These are phyloP conservation scores for Macroglossus sobrinus DNA, from an alignment of 2,113 vertebrate genomes.

Conservation along the genomic window DNA sequence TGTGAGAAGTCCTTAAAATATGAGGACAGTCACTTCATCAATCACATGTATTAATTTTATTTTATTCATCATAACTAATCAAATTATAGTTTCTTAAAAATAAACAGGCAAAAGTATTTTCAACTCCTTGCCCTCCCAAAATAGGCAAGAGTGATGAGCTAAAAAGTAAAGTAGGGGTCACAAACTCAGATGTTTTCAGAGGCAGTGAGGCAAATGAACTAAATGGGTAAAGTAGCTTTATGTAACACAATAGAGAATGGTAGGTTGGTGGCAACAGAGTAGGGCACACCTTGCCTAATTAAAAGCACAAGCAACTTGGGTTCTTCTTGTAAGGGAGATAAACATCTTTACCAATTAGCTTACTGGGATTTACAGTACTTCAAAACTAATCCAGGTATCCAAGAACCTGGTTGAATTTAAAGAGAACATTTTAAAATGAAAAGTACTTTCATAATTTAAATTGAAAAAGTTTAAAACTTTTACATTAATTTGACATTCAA, in stretches of 20 bases:
- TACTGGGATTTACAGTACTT: not conserved
- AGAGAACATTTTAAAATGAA: slow-evolving; percentile 7
- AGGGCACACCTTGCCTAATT: not conserved
- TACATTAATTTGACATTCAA: not conserved
- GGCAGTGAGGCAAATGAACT: not conserved
- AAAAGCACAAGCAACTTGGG: not conserved
- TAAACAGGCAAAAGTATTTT: slow-evolving; percentile 1
- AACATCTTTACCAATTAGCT: not conserved
- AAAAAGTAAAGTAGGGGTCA: not conserved
- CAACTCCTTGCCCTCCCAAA: not conserved
- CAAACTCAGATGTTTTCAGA: not conserved
- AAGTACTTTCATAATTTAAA: slow-evolving; percentile 25
- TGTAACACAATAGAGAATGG: not conserved
- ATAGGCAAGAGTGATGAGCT: not conserved
- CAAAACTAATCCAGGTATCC: not conserved
- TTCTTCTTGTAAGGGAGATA: not conserved
- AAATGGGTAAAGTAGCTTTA: not conserved
- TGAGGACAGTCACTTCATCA: not conserved
- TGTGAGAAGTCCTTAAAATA: not conserved
- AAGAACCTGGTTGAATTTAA: not conserved
- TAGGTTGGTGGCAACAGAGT: not conserved
- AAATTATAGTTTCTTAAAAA: slow-evolving; percentile 9
- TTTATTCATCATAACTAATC: not conserved
- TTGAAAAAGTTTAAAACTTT: not conserved
- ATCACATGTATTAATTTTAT: not conserved